Evolutionary conservation across 1,140 invertebrate genomes (phyloP).

Genomic region (Euschistus heros): DNA sequence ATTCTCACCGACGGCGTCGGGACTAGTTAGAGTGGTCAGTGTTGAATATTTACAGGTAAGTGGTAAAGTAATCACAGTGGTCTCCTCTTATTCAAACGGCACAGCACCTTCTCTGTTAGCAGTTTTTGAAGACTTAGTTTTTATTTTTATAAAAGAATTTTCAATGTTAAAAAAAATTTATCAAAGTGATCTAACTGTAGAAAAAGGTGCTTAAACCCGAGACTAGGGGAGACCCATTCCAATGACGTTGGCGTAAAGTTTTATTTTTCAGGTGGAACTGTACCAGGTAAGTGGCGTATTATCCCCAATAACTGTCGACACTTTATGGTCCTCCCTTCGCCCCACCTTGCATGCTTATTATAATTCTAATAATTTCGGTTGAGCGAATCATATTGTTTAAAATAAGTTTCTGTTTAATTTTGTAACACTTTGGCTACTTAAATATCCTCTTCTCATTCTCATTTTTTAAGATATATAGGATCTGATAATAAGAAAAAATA

Average conservation of each 20-base stretch:
- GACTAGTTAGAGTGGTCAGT: constrained; percentile 24
- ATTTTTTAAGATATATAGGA: too few relatives aligned
- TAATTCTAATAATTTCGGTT: too few relatives aligned
- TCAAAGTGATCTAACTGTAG: background rate
- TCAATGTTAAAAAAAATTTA: too few relatives aligned
- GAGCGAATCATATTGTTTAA: too few relatives aligned
- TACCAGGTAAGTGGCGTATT: constrained; percentile 9
- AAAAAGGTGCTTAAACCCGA: background rate
- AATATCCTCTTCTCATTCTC: too few relatives aligned
- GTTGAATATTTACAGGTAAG: constrained; percentile 23
- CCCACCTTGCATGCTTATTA: too few relatives aligned
- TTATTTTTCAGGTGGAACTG: constrained; percentile 11
- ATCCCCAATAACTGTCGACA: background rate
- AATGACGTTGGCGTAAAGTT: background rate
- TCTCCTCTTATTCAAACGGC: background rate
- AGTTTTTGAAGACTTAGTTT: background rate
- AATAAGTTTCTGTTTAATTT: too few relatives aligned
- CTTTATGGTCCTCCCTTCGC: too few relatives aligned
- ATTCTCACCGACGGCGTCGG: constrained; percentile 16
- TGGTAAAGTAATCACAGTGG: background rate
- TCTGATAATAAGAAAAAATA: too few relatives aligned
- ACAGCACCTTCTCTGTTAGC: background rate
- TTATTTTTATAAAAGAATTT: too few relatives aligned
- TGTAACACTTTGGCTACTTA: too few relatives aligned
- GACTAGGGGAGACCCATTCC: background rate